Base-by-base conservation (phyloP, 2,797 vertebrate species). In the Tokudaia tokunoshimensis region DNA sequence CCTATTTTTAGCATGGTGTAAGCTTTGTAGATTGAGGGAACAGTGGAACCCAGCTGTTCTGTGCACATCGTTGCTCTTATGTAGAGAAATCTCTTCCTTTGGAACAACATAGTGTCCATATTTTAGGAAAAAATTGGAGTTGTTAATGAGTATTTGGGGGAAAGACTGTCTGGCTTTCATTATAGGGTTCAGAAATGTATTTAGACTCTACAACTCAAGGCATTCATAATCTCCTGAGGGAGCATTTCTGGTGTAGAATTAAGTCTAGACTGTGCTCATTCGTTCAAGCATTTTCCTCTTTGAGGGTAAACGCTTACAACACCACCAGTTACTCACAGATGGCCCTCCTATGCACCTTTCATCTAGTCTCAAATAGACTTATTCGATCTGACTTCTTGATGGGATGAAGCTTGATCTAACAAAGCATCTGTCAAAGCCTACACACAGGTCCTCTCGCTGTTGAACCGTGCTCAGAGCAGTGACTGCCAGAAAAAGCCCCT, bases 401-500 rank as follows among this genome's bases (percentile, higher is more conserved):
- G 15, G 92, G 52, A 86, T 6, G 26, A 44, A 91, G 24, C 12
- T 5, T 61, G 74, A 93, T 96, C 67, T 44, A 84, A 26, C 7
- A 19, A 4, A 7, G 61, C 31, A 57, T 81, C 20, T 91, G 75
- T 78, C 91, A 92, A 82, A 67, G 44, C n/a, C 63, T 93, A 24
- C 78, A 26, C 41, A 80, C 17, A 50, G 81, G 24, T 91, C 70
- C 92, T 65, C 29, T 89, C 4, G 0, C 31, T 37, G 44, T 78
- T 70, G 76, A 83, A 41, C 81, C 87, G 1, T 76, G 78, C 95
- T 96, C 94, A 91, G 72, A 81, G 80, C 0, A 55, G 57, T 11
- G 86, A 96, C 70, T 9, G 14, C 67, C 41, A 55, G 86, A 84
- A 96, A 55, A 82, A 85, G 91, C 85, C 86, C 92, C 91, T 94